A percentile compares a stretch with the other conserved stretches of the same genome.
phyloP scores from a whole-genome alignment of 2,113 vertebrate species.

The Larimichthys crocea region DNA sequence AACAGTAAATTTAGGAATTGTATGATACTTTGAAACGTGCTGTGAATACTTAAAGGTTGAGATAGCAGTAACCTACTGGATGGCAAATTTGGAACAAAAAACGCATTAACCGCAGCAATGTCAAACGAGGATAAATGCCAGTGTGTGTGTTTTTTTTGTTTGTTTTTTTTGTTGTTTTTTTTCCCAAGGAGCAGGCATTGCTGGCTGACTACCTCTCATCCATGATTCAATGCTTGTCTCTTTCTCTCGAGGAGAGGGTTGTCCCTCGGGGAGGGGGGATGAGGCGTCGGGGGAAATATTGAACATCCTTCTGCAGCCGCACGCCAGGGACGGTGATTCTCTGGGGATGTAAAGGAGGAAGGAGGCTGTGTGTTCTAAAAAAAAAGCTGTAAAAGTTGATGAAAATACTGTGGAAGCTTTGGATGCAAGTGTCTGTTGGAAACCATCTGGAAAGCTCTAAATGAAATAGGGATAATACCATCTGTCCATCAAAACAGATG shows the following conservation, averaged over 20 bases:
- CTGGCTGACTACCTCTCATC: conserved; percentile 58
- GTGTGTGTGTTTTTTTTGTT: conserved; percentile 24
- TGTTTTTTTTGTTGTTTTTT: background rate
- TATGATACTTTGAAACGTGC: conserved; percentile 32
- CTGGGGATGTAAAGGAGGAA: conserved; percentile 26
- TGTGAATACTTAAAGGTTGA: conserved; percentile 47
- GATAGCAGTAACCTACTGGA: conserved; percentile 38
- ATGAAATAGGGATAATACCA: conserved; percentile 47
- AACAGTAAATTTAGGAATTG: background rate
- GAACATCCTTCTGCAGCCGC: conserved; percentile 57
- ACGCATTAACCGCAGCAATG: conserved; percentile 52
- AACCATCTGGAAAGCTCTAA: conserved; percentile 60
- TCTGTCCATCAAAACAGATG: conserved; percentile 54
- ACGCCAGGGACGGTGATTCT: conserved; percentile 42
- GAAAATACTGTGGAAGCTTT: conserved; percentile 30
- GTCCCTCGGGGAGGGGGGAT: conserved; percentile 35
- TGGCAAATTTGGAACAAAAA: conserved; percentile 46
- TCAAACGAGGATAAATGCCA: conserved; percentile 70
- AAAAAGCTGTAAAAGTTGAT: conserved; percentile 40
- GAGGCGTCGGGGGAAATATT: conserved; percentile 66
- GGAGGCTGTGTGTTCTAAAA: conserved; percentile 13
- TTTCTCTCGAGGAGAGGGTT: conserved; percentile 30
- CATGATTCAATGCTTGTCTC: conserved; percentile 62
- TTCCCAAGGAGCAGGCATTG: conserved; percentile 34
- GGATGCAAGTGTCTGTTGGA: conserved; percentile 42